Evolutionary conservation across 2,113 vertebrate species (phyloP), one percentile per base, ranked within the genome.

Genomic region (Crypturellus undulatus): DNA sequence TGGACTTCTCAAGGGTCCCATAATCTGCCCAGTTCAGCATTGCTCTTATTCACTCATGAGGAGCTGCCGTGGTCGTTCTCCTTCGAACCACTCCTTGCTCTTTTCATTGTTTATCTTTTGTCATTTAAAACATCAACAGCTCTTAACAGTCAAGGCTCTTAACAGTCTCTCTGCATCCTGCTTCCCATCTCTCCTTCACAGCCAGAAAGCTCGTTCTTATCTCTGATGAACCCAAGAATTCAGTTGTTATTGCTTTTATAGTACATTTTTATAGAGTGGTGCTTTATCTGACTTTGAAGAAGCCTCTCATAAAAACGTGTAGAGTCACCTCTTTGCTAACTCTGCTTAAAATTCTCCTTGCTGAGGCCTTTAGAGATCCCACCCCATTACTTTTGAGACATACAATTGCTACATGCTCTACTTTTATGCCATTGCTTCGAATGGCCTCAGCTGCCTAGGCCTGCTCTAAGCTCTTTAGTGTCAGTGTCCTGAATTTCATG

Each of bases 251-350:
- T 94, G 92, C 91, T 95, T 84, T 62, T 58, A 2, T 87, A 93
- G 95, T 86, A 93, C 77, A 90, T 89, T 96, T 89, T 94, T 58
- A 40, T 76, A 93, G 65, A 90, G 84, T 90, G 60, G 90, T 89
- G 79, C 14, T 84, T 91, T 75, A 77, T 65, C 52, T 78, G 80
- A 30, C 79, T 78, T 49, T 73, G 91, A 83, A 71, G 64, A 71
- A 96, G 75, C 21, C 38, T 87, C 84, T 52, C 52, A n/a, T 4
- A 22, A 89, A 85, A 36, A 63, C 59, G 64, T 75, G n/a, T 60
- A 75, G 47, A 87, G 71, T 11, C 21, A 34, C 17, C 5, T 58
- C 38, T 45, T 73, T 4, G 0, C 56, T 71, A 24, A 24, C 25
- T 22, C 10, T 59, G 24, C 64, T 71, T 20, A 84, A 80, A 34